Evolutionary conservation across 2,113 vertebrate genomes (phyloP).

Genomic region (Python bivittatus): DNA sequence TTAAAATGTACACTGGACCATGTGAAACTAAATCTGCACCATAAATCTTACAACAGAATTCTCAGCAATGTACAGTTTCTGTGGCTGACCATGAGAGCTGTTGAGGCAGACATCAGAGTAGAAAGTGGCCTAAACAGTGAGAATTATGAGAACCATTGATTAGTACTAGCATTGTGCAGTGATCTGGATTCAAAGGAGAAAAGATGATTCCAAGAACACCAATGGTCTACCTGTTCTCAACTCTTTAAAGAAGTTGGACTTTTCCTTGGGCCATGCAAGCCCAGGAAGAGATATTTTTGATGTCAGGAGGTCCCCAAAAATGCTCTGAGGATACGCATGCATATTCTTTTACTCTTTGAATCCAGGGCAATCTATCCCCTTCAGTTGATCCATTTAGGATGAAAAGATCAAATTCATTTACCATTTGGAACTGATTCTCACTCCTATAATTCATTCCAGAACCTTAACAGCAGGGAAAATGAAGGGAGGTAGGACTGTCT

Average conservation of each 20-base stretch:
- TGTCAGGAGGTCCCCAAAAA: background rate
- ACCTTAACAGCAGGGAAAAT: background rate
- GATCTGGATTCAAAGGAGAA: background rate
- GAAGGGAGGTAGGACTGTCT: background rate
- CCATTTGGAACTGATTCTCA: background rate
- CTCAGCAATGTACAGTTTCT: background rate
- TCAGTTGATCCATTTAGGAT: background rate
- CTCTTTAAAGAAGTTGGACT: background rate
- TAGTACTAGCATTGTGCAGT: background rate
- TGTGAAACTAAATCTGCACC: background rate
- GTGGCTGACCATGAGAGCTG: background rate
- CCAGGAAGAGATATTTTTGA: background rate
- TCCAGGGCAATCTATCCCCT: background rate
- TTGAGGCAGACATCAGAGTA: background rate
- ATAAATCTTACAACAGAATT: background rate
- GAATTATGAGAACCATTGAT: background rate
- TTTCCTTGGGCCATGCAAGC: background rate
- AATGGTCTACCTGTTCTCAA: background rate
- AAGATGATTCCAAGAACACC: background rate
- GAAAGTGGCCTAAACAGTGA: background rate
- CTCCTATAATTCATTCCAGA: background rate
- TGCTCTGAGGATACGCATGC: background rate
- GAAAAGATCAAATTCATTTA: background rate
- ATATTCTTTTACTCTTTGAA: background rate
- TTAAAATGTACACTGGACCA: background rate